Conservation (phyloP, 2,888 invertebrate genomes). For the Noctua janthe region DNA sequence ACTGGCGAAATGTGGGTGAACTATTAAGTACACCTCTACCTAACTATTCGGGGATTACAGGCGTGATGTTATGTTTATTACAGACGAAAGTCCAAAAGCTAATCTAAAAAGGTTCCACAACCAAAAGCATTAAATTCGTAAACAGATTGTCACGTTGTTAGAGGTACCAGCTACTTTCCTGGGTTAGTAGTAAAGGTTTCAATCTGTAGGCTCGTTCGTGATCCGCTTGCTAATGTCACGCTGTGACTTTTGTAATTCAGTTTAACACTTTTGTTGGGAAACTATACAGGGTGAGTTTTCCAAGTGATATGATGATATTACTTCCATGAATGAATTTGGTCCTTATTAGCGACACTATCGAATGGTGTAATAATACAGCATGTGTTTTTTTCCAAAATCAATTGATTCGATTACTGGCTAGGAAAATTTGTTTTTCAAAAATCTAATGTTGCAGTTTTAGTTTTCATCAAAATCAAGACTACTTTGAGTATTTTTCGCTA, state of each 20-base stretch:
- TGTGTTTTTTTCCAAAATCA: too few species aligned
- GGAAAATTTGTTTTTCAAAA: too few species aligned
- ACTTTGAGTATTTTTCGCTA: too few species aligned
- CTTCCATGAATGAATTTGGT: too few species aligned
- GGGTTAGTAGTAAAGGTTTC: slow-evolving; percentile 15
- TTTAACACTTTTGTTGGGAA: background rate
- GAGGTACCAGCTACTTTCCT: too few species aligned
- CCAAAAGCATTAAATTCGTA: slow-evolving; percentile 7
- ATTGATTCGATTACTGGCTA: too few species aligned
- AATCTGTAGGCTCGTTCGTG: slow-evolving; percentile 32
- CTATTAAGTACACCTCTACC: background rate
- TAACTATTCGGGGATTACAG: background rate
- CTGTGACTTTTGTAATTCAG: background rate
- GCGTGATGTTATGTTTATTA: background rate
- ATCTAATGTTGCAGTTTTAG: too few species aligned
- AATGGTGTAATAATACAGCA: too few species aligned
- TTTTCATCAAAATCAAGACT: too few species aligned
- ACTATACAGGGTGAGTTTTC: too few species aligned
- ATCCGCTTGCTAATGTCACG: slow-evolving; percentile 8
- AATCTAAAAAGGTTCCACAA: slow-evolving; percentile 17
- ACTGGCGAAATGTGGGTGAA: background rate
- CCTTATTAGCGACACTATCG: too few species aligned
- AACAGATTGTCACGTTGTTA: slow-evolving; percentile 22
- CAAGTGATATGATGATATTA: too few species aligned
- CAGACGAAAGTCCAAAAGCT: background rate